Percentiles rank a stretch among this genome's conserved stretches.
These are phyloP conservation scores for Heliconius aoede DNA, from an alignment of 2,888 invertebrate species.

Conservation along the genomic window DNA sequence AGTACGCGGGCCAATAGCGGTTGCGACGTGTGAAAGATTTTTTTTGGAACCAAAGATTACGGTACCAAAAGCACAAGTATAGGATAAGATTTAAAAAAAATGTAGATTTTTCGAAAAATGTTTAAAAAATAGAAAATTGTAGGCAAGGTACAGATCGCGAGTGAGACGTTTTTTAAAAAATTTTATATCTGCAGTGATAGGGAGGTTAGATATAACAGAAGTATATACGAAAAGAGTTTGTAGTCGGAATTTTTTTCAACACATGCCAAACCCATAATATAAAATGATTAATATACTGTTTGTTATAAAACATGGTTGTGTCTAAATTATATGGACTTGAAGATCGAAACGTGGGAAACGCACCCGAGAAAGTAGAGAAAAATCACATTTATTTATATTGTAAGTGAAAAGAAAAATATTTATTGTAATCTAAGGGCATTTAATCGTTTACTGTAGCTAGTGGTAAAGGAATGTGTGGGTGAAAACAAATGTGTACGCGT, in stretches of 20 bases:
- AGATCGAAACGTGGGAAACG: conserved; percentile 57
- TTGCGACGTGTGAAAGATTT: conserved; percentile 58
- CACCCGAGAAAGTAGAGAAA: conserved; percentile 71
- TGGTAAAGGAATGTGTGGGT: conserved; percentile 53
- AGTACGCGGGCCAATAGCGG: conserved; percentile 79
- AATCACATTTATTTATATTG: conserved; percentile 79
- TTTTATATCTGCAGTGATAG: conserved; percentile 68
- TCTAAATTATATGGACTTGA: conserved; percentile 75
- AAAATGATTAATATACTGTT: conserved; percentile 63
- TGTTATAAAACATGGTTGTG: conserved; percentile 78
- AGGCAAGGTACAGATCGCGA: conserved; percentile 65
- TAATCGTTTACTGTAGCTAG: conserved; percentile 80
- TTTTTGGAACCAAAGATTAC: conserved; percentile 43
- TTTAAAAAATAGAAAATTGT: conserved; percentile 67
- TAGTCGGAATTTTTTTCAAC: conserved; percentile 58
- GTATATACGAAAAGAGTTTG: conserved; percentile 56
- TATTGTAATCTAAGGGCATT: conserved; percentile 74
- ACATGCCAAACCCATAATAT: conserved; percentile 72
- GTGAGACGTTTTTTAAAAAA: conserved; percentile 72
- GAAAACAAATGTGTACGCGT: conserved; percentile 46
- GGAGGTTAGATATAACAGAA: conserved; percentile 48
- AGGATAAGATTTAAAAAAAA: conserved; percentile 70
- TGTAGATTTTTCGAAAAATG: conserved; percentile 82
- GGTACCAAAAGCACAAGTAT: conserved; percentile 66
- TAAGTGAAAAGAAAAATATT: conserved; percentile 82